phyloP scores from a whole-genome alignment of 1,140 invertebrate genomes.

The Mylabris phalerata region DNA sequence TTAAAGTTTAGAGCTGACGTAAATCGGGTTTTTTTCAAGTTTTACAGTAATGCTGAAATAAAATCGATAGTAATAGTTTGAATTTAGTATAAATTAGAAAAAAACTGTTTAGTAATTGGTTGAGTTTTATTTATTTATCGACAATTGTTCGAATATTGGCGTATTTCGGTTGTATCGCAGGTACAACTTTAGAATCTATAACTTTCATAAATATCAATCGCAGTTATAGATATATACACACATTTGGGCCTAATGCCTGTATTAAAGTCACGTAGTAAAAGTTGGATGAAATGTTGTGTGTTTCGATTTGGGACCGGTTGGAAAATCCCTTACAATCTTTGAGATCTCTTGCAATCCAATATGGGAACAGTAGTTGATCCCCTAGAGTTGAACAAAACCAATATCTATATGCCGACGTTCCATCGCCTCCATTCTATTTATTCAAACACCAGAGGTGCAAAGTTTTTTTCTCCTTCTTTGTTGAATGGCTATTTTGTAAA shows the following conservation, averaged over 20 bases:
- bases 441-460: slow-evolving; percentile 35
- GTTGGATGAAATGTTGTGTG: slow-evolving; percentile 40
- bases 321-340: slow-evolving; percentile 43
- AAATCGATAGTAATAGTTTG: no score
- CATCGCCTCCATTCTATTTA: slow-evolving; percentile 32
- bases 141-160: no score
- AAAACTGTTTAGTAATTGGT: not conserved
- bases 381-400: slow-evolving; percentile 32
- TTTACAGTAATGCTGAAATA: no score
- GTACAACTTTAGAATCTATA: slow-evolving; percentile 37
- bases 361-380: slow-evolving; percentile 33
- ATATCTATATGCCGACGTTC: slow-evolving; percentile 18
- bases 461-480: slow-evolving; percentile 19
- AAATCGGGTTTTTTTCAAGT: no score
- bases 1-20: no score
- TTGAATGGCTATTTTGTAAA: slow-evolving; percentile 38
- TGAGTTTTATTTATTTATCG: slow-evolving; percentile 29
- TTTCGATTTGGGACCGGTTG: slow-evolving; percentile 40
- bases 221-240: slow-evolving; percentile 31
- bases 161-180: not conserved
- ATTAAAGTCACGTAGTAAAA: slow-evolving; percentile 42
- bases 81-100: no score
- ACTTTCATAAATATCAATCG: slow-evolving; percentile 44
- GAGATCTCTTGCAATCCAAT: slow-evolving; percentile 42
- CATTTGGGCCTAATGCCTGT: slow-evolving; percentile 30